Evolutionary conservation across 2,797 vertebrate genomes (phyloP), one percentile per base, ranked within the genome.

Genomic region (Aeoliscus strigatus): DNA sequence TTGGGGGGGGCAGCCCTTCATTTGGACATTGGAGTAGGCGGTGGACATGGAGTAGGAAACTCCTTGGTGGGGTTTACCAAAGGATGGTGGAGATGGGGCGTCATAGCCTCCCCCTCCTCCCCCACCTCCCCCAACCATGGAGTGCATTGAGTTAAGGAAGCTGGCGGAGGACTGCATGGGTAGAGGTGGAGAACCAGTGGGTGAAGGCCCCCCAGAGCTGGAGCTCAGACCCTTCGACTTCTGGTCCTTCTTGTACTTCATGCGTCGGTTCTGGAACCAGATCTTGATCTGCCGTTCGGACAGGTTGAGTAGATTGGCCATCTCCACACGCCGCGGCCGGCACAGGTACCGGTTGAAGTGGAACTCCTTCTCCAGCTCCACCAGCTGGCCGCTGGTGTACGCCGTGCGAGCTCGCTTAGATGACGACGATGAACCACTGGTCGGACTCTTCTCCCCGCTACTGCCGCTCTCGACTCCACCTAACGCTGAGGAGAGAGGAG

Each of bases 161-260:
- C 87, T 96, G 95, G 68, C 91, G 56, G 96, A 99, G 84, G 98
- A 95, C 57, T 94, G 94, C 16, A 93, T 85, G 4, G 96, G 96
- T 27, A 97, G 87, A 14, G 94, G 93, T 0, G 95, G 96, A 51
- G 93, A 97, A 73, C 94, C 92, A 0, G 93, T 90, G 0, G 96
- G 95, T 0, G 94, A 97, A 0, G 93, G 92, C 1, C 94, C 94
- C 4, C 94, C 94, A 0, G 96, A 97, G 10, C 95, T 94, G 34
- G 94, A 97, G 83, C 98, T 95, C 76, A 99, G 93, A 73, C 96
- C 96, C 86, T 99, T 99, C 60, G 94, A 89, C 87, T 99, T 99
- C 88, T 99, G 96, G 84, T 97, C 96, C 87, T 99, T 99, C 86
- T 99, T 99, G 88, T 99, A 98, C 79, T 99, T 99, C 96, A 99